Percentiles rank a stretch among this genome's conserved stretches.
Evolutionary conservation across 1,140 invertebrate species (phyloP).

Genomic region (Ceratina australensis): DNA sequence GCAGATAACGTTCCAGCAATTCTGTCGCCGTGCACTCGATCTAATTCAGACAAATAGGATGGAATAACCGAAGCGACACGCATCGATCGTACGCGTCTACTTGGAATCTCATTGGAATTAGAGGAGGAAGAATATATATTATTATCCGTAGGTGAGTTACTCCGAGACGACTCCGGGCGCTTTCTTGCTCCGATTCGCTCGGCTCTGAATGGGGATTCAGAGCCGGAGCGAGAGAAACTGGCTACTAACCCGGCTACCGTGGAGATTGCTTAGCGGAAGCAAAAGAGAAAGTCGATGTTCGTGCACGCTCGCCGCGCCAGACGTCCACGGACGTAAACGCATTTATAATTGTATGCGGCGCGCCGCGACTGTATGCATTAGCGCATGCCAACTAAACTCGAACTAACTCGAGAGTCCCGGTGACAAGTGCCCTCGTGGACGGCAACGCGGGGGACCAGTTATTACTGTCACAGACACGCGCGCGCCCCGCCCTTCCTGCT

Average conservation of each 20-base stretch:
- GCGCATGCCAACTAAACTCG: conserved; percentile 54
- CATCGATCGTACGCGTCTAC: too few species aligned
- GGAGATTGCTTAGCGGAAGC: conserved; percentile 8
- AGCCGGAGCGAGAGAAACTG: background rate
- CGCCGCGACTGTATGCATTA: conserved; percentile 47
- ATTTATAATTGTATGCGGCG: conserved; percentile 46
- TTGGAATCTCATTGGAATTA: too few species aligned
- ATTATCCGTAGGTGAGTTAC: too few species aligned
- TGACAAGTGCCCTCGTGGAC: conserved; percentile 61
- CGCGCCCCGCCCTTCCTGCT: conserved; percentile 41
- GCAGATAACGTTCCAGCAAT: too few species aligned
- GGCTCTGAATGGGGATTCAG: background rate
- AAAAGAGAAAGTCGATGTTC: conserved; percentile 30
- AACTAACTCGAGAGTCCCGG: conserved; percentile 34
- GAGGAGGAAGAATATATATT: too few species aligned
- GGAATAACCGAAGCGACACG: too few species aligned
- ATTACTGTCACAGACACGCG: conserved; percentile 59
- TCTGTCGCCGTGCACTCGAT: too few species aligned
- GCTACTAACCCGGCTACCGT: too few species aligned
- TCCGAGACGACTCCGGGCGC: too few species aligned
- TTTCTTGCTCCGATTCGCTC: background rate
- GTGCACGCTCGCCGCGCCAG: conserved; percentile 1
- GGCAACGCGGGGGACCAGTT: conserved; percentile 56
- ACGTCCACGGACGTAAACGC: conserved; percentile 34
- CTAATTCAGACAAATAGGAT: too few species aligned